phyloP scores from a whole-genome alignment of 92 coral and sea anemone species.

The Heliopora coerulea region DNA sequence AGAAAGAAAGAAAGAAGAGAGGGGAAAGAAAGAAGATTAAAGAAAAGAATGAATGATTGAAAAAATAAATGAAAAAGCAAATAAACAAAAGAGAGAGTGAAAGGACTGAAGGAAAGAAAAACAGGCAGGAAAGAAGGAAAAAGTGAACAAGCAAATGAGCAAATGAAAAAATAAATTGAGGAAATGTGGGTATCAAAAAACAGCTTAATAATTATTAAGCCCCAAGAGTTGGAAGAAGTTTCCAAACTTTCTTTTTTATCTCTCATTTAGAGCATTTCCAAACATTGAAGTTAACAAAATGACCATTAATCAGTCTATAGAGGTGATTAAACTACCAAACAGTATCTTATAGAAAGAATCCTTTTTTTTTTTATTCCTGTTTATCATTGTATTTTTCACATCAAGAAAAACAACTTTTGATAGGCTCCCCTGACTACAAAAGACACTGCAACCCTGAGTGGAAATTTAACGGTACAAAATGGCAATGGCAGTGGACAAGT shows the following conservation, averaged over 20 bases:
- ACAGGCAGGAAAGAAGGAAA: not conserved
- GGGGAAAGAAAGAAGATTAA: not conserved
- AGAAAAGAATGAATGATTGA: not conserved
- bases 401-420: no score
- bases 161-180: no score
- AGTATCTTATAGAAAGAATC: no score
- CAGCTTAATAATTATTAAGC: not conserved
- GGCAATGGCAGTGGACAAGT: conserved; percentile 87
- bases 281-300: conserved; percentile 81
- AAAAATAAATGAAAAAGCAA: not conserved
- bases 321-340: conserved; percentile 66
- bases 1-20: not conserved
- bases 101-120: not conserved
- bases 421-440: conserved; percentile 91
- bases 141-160: not conserved
- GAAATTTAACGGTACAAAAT: conserved; percentile 72
- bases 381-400: no score
- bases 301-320: conserved; percentile 92
- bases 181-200: not conserved
- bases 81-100: not conserved
- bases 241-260: not conserved
- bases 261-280: conserved; percentile 67
- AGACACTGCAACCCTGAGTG: conserved; percentile 83
- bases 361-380: no score
- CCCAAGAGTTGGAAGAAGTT: not conserved